Percentiles rank a stretch among this genome's conserved stretches.
Evolutionary conservation across 2,113 vertebrate species (phyloP).

Genomic region (Cyprinodon variegatus): DNA sequence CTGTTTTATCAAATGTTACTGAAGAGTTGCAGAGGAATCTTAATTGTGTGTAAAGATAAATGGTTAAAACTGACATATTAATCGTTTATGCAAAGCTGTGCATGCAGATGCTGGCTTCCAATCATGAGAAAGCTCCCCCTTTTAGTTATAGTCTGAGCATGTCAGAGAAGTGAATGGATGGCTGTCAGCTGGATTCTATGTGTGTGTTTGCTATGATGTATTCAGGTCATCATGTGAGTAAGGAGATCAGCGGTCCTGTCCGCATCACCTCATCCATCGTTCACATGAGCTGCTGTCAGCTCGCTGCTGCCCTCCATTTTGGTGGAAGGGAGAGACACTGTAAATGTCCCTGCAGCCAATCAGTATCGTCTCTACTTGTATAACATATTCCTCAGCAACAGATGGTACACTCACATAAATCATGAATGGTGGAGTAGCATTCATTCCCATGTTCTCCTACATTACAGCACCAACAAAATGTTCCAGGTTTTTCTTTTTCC

Average conservation of each 20-base stretch:
- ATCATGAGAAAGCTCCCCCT: constrained; percentile 59
- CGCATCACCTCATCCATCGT: constrained; percentile 74
- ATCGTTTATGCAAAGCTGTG: constrained; percentile 3
- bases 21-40: constrained; percentile 9
- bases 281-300: constrained; percentile 61
- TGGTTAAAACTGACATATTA: neutral
- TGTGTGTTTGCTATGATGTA: constrained; percentile 31
- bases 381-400: constrained; percentile 68
- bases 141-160: constrained; percentile 64
- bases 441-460: constrained; percentile 57
- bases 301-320: constrained; percentile 48
- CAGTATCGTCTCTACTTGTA: constrained; percentile 62
- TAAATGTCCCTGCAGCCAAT: constrained; percentile 53
- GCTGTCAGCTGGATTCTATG: constrained; percentile 68
- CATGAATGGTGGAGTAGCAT: constrained; percentile 59
- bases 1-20: constrained; percentile 7
- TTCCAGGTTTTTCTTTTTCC: constrained; percentile 31
- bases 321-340: constrained; percentile 31
- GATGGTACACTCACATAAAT: constrained; percentile 75
- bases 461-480: constrained; percentile 59
- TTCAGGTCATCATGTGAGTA: constrained; percentile 64
- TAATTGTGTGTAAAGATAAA: constrained; percentile 1
- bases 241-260: constrained; percentile 63
- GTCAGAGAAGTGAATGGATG: constrained; percentile 70
- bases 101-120: constrained; percentile 21